phyloP scores from a whole-genome alignment of 2,888 invertebrate species.

The Drosophila emarginata region DNA sequence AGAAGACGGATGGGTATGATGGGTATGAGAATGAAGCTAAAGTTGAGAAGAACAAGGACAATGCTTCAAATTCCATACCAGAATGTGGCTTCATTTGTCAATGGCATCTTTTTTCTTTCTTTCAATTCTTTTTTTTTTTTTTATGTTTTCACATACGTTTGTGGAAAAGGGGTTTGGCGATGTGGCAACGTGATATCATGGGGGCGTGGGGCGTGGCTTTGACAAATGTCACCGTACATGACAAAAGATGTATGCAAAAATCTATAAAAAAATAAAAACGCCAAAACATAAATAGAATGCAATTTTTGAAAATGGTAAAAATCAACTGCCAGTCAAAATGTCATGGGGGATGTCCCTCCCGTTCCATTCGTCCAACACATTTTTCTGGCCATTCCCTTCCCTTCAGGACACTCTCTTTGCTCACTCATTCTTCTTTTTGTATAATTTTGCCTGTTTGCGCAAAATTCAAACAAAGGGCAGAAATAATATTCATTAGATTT shows the following conservation, averaged over 20 bases:
- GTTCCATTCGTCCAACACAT: not conserved
- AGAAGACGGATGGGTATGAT: not conserved
- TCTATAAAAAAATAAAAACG: slow-evolving; percentile 70
- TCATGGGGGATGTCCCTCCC: slow-evolving; percentile 22
- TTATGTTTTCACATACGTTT: not conserved
- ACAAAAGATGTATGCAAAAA: slow-evolving; percentile 70
- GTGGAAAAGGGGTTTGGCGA: not conserved
- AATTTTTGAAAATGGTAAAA: slow-evolving; percentile 51
- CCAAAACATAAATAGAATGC: slow-evolving; percentile 69
- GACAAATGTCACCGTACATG: slow-evolving; percentile 62
- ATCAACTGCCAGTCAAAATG: slow-evolving; percentile 73
- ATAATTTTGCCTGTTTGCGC: not conserved
- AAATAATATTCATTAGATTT: not conserved
- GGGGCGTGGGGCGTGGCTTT: slow-evolving; percentile 20
- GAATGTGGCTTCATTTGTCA: slow-evolving; percentile 73
- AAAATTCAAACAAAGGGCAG: not conserved
- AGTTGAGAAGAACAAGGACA: not conserved
- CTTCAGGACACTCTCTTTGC: not conserved
- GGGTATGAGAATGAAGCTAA: not conserved
- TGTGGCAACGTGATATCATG: not conserved
- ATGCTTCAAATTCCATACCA: slow-evolving; percentile 55
- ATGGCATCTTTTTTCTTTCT: slow-evolving; percentile 20
- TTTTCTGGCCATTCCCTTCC: slow-evolving; percentile 15
- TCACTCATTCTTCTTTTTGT: not conserved
- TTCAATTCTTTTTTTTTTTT: not conserved